Percentiles rank a stretch among this genome's conserved stretches.
Conservation (phyloP, 2,888 invertebrate genomes). For the Helleia helle region DNA sequence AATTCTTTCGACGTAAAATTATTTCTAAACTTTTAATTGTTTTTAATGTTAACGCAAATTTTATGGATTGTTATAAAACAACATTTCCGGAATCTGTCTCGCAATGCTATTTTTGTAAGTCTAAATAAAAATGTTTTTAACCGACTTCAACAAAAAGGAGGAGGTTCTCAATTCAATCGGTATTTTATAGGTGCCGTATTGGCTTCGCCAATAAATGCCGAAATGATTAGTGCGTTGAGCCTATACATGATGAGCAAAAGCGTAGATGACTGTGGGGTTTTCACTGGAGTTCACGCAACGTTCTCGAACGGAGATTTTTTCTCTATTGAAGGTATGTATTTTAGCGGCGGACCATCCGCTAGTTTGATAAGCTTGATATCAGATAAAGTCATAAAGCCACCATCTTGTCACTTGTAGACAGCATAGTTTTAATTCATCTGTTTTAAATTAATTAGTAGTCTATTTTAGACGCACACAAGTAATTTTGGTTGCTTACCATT, state of each 20-base stretch:
- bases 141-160: not conserved
- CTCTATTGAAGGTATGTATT: slow-evolving; percentile 21
- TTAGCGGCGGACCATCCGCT: not conserved
- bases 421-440: no score
- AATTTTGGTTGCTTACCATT: no score
- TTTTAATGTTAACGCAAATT: not conserved
- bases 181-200: slow-evolving; percentile 22
- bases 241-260: slow-evolving; percentile 1
- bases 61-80: not conserved
- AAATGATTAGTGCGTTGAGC: slow-evolving; percentile 8
- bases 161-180: not conserved
- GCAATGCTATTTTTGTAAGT: not conserved
- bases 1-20: not conserved
- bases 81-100: no score
- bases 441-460: no score
- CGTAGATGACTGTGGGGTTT: slow-evolving; percentile 7
- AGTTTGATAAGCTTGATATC: no score
- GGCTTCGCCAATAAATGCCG: slow-evolving; percentile 16
- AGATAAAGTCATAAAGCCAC: no score
- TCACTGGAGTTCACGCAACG: slow-evolving; percentile 20
- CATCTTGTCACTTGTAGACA: no score
- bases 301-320: slow-evolving; percentile 22
- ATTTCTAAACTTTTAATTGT: not conserved
- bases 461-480: no score
- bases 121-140: no score